Evolutionary conservation across 1,140 invertebrate species (phyloP).

Genomic region (Penaeus japonicus): DNA sequence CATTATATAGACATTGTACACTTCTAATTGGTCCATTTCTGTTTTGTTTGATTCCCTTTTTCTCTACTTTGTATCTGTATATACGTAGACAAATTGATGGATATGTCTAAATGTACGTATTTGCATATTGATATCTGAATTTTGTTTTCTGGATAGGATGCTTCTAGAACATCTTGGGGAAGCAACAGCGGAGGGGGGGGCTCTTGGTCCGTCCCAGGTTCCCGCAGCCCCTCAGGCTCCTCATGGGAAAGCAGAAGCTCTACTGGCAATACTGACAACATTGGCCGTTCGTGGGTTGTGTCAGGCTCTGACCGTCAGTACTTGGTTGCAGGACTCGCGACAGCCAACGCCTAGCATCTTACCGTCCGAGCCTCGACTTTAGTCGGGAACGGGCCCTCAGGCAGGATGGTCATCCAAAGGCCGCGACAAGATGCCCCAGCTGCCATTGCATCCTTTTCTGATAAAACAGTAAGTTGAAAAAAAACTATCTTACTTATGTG

Average conservation of each 20-base stretch:
- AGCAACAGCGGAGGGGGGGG: no score
- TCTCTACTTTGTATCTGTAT: no score
- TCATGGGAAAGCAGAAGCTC: conserved; percentile 11
- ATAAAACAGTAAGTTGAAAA: conserved; percentile 25
- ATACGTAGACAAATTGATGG: no score
- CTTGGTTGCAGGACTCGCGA: conserved; percentile 25
- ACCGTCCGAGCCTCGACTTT: conserved; percentile 20
- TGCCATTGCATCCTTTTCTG: conserved; percentile 43
- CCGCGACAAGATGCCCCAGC: conserved; percentile 18
- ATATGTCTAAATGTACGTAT: no score
- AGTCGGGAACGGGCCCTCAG: conserved; percentile 29
- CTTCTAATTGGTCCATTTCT: no score
- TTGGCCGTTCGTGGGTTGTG: conserved; percentile 44
- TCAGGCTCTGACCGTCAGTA: conserved; percentile 40
- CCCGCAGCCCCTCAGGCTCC: background rate
- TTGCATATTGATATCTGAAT: no score
- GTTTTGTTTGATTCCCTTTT: no score
- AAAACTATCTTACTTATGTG: no score
- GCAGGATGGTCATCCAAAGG: conserved; percentile 18
- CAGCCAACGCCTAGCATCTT: conserved; percentile 14
- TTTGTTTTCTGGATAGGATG: no score
- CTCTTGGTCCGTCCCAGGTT: background rate
- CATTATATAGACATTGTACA: no score
- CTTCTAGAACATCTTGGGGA: no score
- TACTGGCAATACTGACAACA: background rate